Evolutionary conservation across 1,140 invertebrate species (phyloP).

Genomic region (Zaprionus gabonicus): DNA sequence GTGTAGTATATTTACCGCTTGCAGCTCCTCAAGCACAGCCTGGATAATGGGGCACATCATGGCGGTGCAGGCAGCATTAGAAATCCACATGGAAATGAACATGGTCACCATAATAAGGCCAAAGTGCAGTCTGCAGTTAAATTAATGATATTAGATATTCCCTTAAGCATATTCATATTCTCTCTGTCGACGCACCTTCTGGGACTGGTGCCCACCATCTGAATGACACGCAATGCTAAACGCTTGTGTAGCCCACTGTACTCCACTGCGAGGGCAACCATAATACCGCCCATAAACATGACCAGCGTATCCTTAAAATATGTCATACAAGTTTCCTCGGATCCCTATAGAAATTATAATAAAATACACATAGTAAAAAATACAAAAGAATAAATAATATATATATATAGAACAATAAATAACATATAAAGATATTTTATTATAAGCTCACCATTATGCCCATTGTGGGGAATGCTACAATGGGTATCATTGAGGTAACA

Average conservation of each 20-base stretch:
- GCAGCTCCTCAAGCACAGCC: conserved; percentile 89
- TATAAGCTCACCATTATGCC: conserved; percentile 86
- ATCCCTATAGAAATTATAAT: conserved; percentile 79
- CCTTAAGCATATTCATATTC: not conserved
- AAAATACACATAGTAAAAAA: not conserved
- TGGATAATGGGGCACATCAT: conserved; percentile 95
- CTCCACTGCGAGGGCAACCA: conserved; percentile 94
- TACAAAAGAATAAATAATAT: not conserved
- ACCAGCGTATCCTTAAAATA: conserved; percentile 95
- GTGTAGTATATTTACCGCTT: conserved; percentile 85
- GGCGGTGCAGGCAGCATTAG: conserved; percentile 92
- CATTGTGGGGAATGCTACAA: conserved; percentile 92
- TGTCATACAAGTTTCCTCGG: conserved; percentile 87
- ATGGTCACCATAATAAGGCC: conserved; percentile 91
- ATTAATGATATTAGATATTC: not conserved
- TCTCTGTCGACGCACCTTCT: conserved; percentile 84
- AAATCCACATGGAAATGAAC: conserved; percentile 94
- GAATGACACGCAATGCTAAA: conserved; percentile 92
- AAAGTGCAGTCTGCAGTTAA: conserved; percentile 87
- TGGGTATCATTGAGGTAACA: conserved; percentile 92
- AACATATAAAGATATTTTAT: not conserved
- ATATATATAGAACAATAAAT: too few relatives aligned
- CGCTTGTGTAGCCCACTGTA: conserved; percentile 93
- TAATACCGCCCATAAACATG: conserved; percentile 92
- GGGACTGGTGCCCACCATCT: conserved; percentile 91